Conservation (phyloP, 2,888 invertebrate species). For the Euproctis similis region DNA sequence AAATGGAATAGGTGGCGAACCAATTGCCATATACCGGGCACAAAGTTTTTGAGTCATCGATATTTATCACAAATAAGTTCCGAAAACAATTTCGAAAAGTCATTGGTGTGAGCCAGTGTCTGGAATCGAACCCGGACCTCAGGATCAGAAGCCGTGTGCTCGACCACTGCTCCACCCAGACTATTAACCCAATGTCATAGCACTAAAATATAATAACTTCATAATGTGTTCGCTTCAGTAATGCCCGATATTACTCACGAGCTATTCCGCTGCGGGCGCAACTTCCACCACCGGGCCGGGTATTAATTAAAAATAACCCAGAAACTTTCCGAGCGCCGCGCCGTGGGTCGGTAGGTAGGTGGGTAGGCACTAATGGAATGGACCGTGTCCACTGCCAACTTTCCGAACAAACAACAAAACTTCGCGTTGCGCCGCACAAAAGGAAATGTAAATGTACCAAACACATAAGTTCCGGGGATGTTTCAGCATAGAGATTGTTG, state of each 20-base stretch:
- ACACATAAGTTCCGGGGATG: too few species aligned
- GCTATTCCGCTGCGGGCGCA: constrained; percentile 22
- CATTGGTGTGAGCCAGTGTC: too few species aligned
- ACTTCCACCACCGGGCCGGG: constrained; percentile 16
- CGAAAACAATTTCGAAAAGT: too few species aligned
- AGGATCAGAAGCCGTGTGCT: too few species aligned
- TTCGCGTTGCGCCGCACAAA: constrained; percentile 24
- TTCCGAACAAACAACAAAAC: constrained; percentile 32
- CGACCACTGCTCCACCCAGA: too few species aligned
- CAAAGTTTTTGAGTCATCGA: too few species aligned
- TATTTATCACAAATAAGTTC: too few species aligned
- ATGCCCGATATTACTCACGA: constrained; percentile 22
- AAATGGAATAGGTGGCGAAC: too few species aligned
- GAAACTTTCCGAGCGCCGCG: constrained; percentile 32
- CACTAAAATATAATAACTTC: constrained; percentile 11
- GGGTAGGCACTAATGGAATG: constrained; percentile 32
- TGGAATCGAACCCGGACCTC: too few species aligned
- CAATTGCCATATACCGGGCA: too few species aligned
- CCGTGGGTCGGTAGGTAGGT: too few species aligned
- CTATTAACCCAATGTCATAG: constrained; percentile 19
- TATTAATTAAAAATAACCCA: constrained; percentile 40
- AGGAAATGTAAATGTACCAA: constrained; percentile 27
- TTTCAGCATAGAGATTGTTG: too few species aligned
- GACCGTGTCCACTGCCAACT: constrained; percentile 35
- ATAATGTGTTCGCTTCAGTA: constrained; percentile 18